A percentile compares a stretch with the other conserved stretches of the same genome.
Conservation (phyloP, 2,888 invertebrate genomes). For the Plagodis pulveraria region DNA sequence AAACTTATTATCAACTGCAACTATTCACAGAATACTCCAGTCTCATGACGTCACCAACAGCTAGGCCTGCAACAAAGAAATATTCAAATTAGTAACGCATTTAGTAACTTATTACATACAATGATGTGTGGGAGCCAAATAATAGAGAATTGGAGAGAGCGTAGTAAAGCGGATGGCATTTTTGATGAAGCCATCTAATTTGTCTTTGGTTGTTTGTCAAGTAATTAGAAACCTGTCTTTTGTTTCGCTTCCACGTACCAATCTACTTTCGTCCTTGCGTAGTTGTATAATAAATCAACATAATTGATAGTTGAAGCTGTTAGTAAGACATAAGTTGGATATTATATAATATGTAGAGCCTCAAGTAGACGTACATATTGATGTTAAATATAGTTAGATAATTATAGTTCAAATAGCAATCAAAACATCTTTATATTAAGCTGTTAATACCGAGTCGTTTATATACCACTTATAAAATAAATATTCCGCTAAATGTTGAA, state of each 20-base stretch:
- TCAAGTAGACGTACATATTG: no score
- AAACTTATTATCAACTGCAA: constrained; percentile 46
- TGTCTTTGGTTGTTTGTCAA: constrained; percentile 16
- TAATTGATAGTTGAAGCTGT: neutral
- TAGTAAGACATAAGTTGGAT: neutral
- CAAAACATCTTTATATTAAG: constrained; percentile 15
- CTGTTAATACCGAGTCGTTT: constrained; percentile 12
- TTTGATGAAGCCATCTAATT: constrained; percentile 25
- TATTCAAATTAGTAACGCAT: constrained; percentile 41
- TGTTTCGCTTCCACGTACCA: constrained; percentile 9
- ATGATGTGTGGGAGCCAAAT: constrained; percentile 34
- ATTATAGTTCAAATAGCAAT: constrained; percentile 4
- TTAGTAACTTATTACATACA: constrained; percentile 29
- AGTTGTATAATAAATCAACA: neutral
- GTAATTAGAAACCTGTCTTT: constrained; percentile 25
- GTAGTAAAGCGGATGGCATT: constrained; percentile 25
- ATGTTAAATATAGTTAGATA: constrained; percentile 2
- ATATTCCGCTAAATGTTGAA: constrained; percentile 32
- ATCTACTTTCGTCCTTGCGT: constrained; percentile 7
- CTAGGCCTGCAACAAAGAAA: constrained; percentile 57
- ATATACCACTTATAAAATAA: constrained; percentile 9
- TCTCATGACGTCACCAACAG: constrained; percentile 46
- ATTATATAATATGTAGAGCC: neutral
- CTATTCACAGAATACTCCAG: constrained; percentile 44
- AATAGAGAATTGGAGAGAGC: constrained; percentile 26